These are phyloP conservation scores for Gavialis gangeticus DNA, from an alignment of 2,113 vertebrate genomes.

Conservation along the genomic window DNA sequence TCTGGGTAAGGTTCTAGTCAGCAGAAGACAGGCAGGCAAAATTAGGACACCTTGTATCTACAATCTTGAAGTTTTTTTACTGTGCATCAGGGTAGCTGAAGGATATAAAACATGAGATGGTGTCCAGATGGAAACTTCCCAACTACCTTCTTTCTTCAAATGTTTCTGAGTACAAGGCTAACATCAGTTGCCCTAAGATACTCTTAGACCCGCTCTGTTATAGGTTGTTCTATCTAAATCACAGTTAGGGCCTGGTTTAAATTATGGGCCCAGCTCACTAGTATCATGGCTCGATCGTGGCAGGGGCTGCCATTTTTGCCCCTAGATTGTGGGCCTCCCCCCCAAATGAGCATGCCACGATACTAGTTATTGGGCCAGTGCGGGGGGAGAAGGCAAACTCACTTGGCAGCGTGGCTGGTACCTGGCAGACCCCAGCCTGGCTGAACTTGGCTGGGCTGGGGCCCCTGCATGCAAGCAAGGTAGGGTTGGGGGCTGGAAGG, in stretches of 20 bases:
- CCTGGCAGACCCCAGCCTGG: too few species aligned
- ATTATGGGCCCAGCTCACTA: too few species aligned
- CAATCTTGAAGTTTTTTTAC: not conserved
- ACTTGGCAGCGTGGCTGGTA: too few species aligned
- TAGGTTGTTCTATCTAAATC: not conserved
- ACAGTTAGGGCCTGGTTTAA: too few species aligned
- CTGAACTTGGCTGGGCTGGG: too few species aligned
- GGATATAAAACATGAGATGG: not conserved
- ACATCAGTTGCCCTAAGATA: not conserved
- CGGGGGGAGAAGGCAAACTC: too few species aligned
- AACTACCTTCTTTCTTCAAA: not conserved
- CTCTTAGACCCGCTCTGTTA: not conserved
- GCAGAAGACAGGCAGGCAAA: not conserved
- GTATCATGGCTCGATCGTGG: too few species aligned
- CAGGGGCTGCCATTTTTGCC: too few species aligned
- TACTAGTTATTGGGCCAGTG: too few species aligned
- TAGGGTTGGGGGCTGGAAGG: too few species aligned
- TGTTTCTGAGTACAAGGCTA: not conserved
- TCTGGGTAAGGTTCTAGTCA: not conserved
- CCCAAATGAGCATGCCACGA: fast-evolving
- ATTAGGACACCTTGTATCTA: not conserved
- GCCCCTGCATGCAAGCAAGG: too few species aligned
- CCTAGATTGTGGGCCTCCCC: not conserved
- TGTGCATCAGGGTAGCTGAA: not conserved
- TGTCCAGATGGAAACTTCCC: not conserved